Percentiles rank a stretch among this genome's conserved stretches.
These are phyloP conservation scores for Chlorocebus sabaeus DNA, from an alignment of 2,113 vertebrate genomes.

Conservation along the genomic window DNA sequence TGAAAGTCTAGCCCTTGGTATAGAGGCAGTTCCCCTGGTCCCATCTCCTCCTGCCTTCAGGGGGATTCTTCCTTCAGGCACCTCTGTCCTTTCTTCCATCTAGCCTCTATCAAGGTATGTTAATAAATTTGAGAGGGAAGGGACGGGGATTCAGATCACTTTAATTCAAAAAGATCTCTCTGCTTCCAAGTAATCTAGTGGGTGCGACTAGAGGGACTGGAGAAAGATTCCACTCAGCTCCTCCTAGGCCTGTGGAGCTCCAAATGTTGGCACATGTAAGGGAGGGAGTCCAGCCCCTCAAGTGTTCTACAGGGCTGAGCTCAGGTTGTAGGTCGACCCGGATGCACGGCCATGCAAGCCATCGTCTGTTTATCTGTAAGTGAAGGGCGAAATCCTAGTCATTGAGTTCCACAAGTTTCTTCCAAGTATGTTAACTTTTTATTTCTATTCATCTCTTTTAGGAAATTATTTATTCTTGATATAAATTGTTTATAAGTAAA, in stretches of 20 bases:
- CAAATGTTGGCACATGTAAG: not conserved
- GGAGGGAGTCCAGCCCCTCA: not conserved
- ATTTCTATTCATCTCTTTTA: not conserved
- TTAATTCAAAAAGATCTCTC: not conserved
- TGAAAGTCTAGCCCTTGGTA: not conserved
- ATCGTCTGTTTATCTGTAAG: not conserved
- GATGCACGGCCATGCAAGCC: not conserved
- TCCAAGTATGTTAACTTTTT: not conserved
- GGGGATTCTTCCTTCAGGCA: not conserved
- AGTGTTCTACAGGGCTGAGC: not conserved
- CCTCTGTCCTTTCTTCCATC: not conserved
- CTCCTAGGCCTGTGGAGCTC: too few relatives aligned
- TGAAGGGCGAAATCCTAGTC: not conserved
- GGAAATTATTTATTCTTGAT: not conserved
- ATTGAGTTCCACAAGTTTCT: not conserved
- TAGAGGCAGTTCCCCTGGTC: not conserved
- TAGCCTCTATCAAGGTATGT: not conserved
- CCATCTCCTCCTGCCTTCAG: not conserved
- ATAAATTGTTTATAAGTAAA: not conserved
- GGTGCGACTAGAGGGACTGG: not conserved
- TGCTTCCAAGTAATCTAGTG: not conserved
- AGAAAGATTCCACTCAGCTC: not conserved
- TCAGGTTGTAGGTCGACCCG: not conserved
- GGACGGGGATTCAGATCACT: not conserved
- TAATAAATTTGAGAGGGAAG: not conserved